A percentile compares a stretch with the other conserved stretches of the same genome.
Evolutionary conservation across 2,113 vertebrate genomes (phyloP).

Genomic region (Delphinus delphis): DNA sequence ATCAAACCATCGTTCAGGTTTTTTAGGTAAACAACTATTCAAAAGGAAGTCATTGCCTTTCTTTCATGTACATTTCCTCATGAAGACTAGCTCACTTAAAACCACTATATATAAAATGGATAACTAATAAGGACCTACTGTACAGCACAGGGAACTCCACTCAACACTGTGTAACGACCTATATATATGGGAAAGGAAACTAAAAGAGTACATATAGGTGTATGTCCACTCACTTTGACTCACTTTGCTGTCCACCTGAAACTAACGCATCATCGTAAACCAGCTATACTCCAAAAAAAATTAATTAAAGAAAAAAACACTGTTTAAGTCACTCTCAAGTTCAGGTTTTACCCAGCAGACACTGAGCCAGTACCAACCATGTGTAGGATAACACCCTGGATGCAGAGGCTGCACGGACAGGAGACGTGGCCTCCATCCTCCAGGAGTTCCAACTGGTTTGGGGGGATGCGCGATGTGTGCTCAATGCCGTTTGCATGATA

Average conservation of each 20-base stretch:
- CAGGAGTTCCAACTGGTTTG: background rate
- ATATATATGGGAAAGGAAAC: background rate
- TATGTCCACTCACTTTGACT: too few relatives aligned
- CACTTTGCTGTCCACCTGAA: background rate
- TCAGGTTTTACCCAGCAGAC: constrained; percentile 1
- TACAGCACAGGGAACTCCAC: background rate
- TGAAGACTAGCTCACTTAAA: background rate
- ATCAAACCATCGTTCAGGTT: background rate
- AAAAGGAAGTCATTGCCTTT: background rate
- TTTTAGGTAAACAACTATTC: background rate
- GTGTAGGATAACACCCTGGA: background rate
- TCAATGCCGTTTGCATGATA: background rate
- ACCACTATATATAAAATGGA: background rate
- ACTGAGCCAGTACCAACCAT: background rate
- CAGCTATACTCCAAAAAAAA: background rate
- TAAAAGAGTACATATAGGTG: background rate
- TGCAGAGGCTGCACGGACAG: background rate
- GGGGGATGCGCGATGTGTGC: background rate
- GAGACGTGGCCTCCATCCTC: background rate
- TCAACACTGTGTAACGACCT: background rate
- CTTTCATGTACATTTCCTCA: background rate
- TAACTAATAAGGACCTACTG: background rate
- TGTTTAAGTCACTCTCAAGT: background rate
- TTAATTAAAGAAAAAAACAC: background rate
- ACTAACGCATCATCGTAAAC: background rate